phyloP scores from a whole-genome alignment of 2,797 vertebrate genomes.

The Parotocinclus haroldoi region DNA sequence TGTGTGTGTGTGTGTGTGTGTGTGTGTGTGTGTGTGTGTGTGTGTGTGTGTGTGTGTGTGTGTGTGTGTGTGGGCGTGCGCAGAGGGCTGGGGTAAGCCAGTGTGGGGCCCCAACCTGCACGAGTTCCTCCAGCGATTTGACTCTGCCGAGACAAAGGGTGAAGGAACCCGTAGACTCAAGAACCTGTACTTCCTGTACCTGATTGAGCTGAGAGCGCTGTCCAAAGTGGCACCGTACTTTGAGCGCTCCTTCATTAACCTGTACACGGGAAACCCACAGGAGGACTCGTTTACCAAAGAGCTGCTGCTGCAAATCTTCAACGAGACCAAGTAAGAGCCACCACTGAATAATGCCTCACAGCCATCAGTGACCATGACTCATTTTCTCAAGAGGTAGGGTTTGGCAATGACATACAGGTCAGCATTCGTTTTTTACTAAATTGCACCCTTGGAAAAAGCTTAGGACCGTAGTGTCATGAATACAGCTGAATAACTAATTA shows the following conservation, averaged over 20 bases:
- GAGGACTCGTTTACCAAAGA: conserved; percentile 86
- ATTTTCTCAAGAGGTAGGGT: too few relatives aligned
- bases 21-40: too few relatives aligned
- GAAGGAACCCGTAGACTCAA: conserved; percentile 90
- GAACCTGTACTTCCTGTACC: conserved; percentile 92
- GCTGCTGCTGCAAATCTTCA: conserved; percentile 82
- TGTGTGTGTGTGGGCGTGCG: too few relatives aligned
- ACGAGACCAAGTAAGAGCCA: conserved; percentile 80
- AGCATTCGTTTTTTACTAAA: too few relatives aligned
- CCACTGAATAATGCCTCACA: not conserved
- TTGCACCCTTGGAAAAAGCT: too few relatives aligned
- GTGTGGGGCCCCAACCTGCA: conserved; percentile 87
- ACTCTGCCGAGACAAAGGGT: conserved; percentile 84
- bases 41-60: too few relatives aligned
- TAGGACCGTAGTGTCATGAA: too few relatives aligned
- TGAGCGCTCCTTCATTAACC: conserved; percentile 82
- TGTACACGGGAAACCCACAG: conserved; percentile 84
- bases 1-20: too few relatives aligned
- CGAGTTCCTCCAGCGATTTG: conserved; percentile 86
- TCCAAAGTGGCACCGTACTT: conserved; percentile 92
- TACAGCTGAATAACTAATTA: too few relatives aligned
- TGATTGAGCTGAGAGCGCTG: conserved; percentile 91
- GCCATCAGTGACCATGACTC: too few relatives aligned
- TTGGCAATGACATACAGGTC: too few relatives aligned
- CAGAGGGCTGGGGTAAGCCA: conserved; percentile 86